Evolutionary conservation across 2,797 vertebrate genomes (phyloP).

Genomic region (Dryobates pubescens): DNA sequence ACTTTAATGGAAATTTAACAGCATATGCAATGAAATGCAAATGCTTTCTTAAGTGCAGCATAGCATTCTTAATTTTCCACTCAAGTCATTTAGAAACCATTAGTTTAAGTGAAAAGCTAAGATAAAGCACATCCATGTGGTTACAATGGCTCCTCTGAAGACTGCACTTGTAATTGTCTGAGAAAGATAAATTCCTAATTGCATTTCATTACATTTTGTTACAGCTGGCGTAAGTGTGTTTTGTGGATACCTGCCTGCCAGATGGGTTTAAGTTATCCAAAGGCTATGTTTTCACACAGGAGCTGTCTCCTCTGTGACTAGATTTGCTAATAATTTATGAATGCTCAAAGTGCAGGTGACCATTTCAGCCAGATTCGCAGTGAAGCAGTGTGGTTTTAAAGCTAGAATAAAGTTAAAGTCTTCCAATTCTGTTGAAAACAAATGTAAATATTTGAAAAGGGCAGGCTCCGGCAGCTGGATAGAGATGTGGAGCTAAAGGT

Average conservation of each 20-base stretch:
- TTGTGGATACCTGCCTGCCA: slow-evolving; percentile 27
- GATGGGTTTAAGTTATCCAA: neutral
- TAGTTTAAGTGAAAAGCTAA: slow-evolving; percentile 67
- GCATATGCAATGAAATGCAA: slow-evolving; percentile 60
- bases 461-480: neutral
- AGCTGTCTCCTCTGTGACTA: neutral
- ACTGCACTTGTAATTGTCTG: slow-evolving; percentile 63
- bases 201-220: slow-evolving; percentile 48
- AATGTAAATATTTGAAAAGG: neutral
- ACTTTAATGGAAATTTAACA: slow-evolving; percentile 64
- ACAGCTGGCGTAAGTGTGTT: neutral
- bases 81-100: slow-evolving; percentile 73
- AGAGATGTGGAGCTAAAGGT: neutral
- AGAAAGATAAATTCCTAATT: slow-evolving; percentile 70
- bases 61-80: slow-evolving; percentile 66
- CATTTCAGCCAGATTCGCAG: neutral
- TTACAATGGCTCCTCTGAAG: slow-evolving; percentile 63
- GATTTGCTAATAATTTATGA: neutral
- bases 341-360: neutral
- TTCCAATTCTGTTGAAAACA: neutral
- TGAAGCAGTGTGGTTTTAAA: neutral
- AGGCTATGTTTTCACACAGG: neutral
- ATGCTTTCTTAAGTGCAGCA: slow-evolving; percentile 60
- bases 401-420: neutral
- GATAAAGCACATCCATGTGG: slow-evolving; percentile 51